Evolutionary conservation across 2,888 invertebrate genomes (phyloP).

Genomic region (Fragum whitleyi): DNA sequence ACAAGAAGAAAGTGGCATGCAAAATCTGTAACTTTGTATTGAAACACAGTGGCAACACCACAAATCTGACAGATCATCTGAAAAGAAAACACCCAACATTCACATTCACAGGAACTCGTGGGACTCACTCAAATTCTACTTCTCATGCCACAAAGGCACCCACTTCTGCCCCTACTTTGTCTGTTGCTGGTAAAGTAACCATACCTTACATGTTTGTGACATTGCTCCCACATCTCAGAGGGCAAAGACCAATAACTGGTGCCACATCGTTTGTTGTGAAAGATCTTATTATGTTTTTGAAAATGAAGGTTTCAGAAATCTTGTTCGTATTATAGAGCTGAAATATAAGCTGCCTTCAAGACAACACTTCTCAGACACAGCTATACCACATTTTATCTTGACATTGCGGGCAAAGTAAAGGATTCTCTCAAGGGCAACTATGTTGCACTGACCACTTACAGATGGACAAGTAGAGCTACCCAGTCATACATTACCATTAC

Average conservation of each 20-base stretch:
- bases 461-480: conserved; percentile 45
- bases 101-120: neutral
- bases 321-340: conserved; percentile 31
- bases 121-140: neutral
- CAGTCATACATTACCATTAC: conserved; percentile 42
- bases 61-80: conserved; percentile 26
- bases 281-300: conserved; percentile 37
- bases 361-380: conserved; percentile 33
- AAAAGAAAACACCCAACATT: neutral
- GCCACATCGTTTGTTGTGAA: conserved; percentile 34
- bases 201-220: conserved; percentile 1
- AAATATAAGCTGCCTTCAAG: conserved; percentile 33
- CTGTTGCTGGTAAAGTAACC: conserved; percentile 1
- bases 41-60: conserved; percentile 39
- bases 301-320: conserved; percentile 36
- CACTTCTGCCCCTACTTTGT: neutral
- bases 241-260: conserved; percentile 15
- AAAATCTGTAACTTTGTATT: conserved; percentile 22
- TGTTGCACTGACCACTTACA: conserved; percentile 42
- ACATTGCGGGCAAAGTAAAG: neutral
- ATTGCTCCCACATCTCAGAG: conserved; percentile 17
- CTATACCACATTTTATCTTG: conserved; percentile 24
- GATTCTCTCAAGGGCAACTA: conserved; percentile 12
- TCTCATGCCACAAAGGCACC: conserved; percentile 1
- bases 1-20: conserved; percentile 28